phyloP scores from a whole-genome alignment of 2,797 vertebrate species.

The Aeoliscus strigatus region DNA sequence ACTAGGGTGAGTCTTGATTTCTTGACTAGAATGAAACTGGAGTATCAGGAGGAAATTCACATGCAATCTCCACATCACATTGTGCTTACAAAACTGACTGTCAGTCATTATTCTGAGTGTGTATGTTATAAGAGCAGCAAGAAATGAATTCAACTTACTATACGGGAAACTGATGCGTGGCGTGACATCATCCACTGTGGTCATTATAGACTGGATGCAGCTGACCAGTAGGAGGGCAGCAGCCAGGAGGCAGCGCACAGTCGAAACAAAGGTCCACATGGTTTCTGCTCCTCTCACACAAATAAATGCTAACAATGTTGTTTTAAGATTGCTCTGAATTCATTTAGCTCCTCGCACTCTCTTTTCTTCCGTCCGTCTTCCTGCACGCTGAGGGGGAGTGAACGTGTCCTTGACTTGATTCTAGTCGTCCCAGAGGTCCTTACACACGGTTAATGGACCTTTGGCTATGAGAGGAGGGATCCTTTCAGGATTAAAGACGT shows the following conservation, averaged over 20 bases:
- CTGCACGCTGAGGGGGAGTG: conserved; percentile 33
- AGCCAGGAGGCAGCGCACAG: conserved; percentile 45
- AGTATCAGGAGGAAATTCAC: no score
- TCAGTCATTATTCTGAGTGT: no score
- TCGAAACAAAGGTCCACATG: conserved; percentile 62
- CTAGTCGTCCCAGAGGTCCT: conserved; percentile 56
- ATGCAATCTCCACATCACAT: no score
- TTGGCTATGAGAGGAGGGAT: conserved; percentile 41
- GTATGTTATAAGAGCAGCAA: no score
- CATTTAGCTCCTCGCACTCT: conserved; percentile 56
- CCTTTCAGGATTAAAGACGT: conserved; percentile 50
- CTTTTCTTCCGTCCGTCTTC: conserved; percentile 55
- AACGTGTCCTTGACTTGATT: conserved; percentile 56
- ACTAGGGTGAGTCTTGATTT: no score
- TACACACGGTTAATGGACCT: conserved; percentile 43
- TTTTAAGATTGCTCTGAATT: conserved; percentile 56
- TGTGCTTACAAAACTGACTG: no score
- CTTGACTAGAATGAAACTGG: no score
- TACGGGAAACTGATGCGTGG: conserved; percentile 84
- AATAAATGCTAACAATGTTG: conserved; percentile 36
- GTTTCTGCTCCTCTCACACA: conserved; percentile 36
- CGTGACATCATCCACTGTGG: conserved; percentile 66
- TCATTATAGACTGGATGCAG: conserved; percentile 37
- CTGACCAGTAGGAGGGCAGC: conserved; percentile 49
- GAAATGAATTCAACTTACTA: conserved; percentile 72